These are phyloP conservation scores for Siniperca obscura DNA, from an alignment of 2,797 vertebrate species.

Conservation along the genomic window DNA sequence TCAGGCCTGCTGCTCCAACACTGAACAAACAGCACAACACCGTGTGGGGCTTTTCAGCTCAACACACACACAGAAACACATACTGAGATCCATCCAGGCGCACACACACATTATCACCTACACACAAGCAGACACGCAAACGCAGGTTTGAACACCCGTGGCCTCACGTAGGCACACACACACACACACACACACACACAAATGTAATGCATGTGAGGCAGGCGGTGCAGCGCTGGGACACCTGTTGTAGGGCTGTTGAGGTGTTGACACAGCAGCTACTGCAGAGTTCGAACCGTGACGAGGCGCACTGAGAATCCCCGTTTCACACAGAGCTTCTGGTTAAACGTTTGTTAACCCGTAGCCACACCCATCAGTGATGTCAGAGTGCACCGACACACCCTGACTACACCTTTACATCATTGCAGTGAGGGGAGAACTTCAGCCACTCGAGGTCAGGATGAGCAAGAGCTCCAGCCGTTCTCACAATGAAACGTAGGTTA, in stretches of 20 bases:
- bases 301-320: neutral
- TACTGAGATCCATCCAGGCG: neutral
- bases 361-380: constrained; percentile 6
- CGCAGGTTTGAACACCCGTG: constrained; percentile 1
- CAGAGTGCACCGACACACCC: neutral
- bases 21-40: constrained; percentile 63
- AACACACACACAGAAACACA: constrained; percentile 1
- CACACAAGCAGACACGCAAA: constrained; percentile 8
- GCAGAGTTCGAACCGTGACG: neutral
- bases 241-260: constrained; percentile 50
- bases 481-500: no score
- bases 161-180: constrained; percentile 1
- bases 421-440: neutral
- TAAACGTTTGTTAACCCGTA: neutral
- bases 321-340: neutral
- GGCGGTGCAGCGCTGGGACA: constrained; percentile 44
- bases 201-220: constrained; percentile 41
- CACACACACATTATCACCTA: constrained; percentile 3
- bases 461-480: no score
- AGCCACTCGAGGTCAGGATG: neutral
- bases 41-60: constrained; percentile 50
- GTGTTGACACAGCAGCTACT: constrained; percentile 43
- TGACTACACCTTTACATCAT: neutral
- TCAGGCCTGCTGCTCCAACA: constrained; percentile 67
- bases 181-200: constrained; percentile 15